Evolutionary conservation across 2,888 invertebrate genomes (phyloP), one percentile per base, ranked within the genome.

Genomic region (Geophilus truncorum): DNA sequence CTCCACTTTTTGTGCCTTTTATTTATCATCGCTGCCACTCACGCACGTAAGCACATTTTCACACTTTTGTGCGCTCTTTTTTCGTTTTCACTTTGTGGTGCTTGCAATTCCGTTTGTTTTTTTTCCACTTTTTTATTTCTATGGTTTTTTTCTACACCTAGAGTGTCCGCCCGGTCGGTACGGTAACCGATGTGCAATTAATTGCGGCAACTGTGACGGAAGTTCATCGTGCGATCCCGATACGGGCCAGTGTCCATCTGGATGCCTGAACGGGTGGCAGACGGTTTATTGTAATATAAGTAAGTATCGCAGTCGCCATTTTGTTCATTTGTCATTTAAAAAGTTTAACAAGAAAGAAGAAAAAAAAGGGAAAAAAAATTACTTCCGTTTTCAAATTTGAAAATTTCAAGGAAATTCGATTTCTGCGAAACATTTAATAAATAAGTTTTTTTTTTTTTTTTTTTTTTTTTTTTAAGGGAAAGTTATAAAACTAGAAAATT

Each of bases 191-290:
- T 70, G 70, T 23, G 12, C n/a, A 10, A 28, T 70, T n/a, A 70
- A 9, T 70, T 70, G 70, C n/a, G 70, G 70, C 25, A 70, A n/a
- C 25, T 70, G 70, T 15, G 70, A 23, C 10, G 25, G 28, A 28
- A 70, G 70, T 70, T 70, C 70, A 25, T 70, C 70, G 15, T 70
- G 70, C 28, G 70, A 70, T 25, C 70, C 70, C 28, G 70, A 70
- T 70, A 70, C 70, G 70, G 70, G 70, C 70, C 70, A 70, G 28
- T 70, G 70, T 70, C 70, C 70, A 28, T 28, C 10, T 28, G 1
- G 25, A 2, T 70, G 70, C 12, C 28, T 15, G 12, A n/a, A 70
- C 28, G 70, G 70, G 1, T 70, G 70, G 70, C 28, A 25, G 28
- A 70, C 10, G 2, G 15, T 12, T 28, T 70, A 70, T 25, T 70